Conservation (phyloP, 92 coral and sea anemone species). For the Plumapathes pennacea region DNA sequence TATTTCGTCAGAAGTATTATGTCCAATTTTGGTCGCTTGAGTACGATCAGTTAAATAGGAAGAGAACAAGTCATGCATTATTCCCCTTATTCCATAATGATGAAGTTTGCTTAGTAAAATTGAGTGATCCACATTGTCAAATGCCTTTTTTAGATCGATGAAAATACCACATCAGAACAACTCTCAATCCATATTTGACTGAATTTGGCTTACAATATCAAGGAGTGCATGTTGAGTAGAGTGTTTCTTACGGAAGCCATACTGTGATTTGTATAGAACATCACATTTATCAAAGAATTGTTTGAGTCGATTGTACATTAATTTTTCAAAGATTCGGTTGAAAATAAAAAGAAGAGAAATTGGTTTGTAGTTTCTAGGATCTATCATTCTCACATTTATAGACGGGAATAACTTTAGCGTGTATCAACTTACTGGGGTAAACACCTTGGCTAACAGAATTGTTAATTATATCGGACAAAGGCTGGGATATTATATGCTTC, state of each 20-base stretch:
- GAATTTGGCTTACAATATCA: conserved; percentile 23
- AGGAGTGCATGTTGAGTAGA: conserved; percentile 21
- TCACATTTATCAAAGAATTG: no score
- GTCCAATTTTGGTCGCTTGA: conserved; percentile 14
- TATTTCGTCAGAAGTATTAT: not conserved
- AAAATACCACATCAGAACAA: conserved; percentile 14
- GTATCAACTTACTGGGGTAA: no score
- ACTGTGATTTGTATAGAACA: no score
- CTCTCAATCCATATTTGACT: conserved; percentile 10
- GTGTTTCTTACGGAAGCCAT: conserved; percentile 20
- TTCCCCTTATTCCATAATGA: conserved; percentile 6
- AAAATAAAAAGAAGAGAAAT: no score
- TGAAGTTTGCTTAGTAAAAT: not conserved
- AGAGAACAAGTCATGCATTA: conserved; percentile 3
- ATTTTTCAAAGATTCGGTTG: no score
- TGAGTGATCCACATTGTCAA: no score
- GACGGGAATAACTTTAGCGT: no score
- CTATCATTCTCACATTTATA: no score
- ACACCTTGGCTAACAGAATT: not conserved
- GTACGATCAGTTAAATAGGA: not conserved
- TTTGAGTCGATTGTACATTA: no score
- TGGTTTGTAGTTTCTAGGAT: no score
- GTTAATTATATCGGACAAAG: conserved; percentile 9
- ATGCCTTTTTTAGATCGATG: conserved; percentile 3
- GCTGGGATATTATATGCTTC: not conserved